phyloP scores from a whole-genome alignment of 2,888 invertebrate genomes.

The Mesoligia furuncula region DNA sequence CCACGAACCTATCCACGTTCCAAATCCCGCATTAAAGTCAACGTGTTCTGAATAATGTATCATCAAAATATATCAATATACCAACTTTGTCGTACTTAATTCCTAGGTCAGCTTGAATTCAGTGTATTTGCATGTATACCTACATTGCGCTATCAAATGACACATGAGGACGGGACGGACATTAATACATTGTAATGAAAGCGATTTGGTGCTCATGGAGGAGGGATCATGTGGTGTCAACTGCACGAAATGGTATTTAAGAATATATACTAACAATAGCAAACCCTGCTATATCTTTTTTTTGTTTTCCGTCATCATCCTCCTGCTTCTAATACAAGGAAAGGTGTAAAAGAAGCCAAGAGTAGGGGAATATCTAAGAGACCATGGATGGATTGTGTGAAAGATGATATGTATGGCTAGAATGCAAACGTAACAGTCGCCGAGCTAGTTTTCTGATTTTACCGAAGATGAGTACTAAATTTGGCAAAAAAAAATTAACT shows the following conservation, averaged over 20 bases:
- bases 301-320: neutral
- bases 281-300: neutral
- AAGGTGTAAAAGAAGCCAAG: too few relatives aligned
- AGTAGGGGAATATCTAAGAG: too few relatives aligned
- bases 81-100: constrained; percentile 18
- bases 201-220: constrained; percentile 31
- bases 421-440: too few relatives aligned
- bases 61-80: constrained; percentile 38
- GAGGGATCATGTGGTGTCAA: neutral
- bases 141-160: constrained; percentile 11
- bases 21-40: constrained; percentile 20
- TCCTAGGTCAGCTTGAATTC: constrained; percentile 49
- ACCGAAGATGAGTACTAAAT: too few relatives aligned
- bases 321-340: neutral
- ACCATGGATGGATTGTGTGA: too few relatives aligned
- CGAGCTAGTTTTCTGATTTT: too few relatives aligned
- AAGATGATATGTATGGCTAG: too few relatives aligned
- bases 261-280: neutral
- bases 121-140: constrained; percentile 41
- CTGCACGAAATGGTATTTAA: neutral
- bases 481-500: too few relatives aligned
- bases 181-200: constrained; percentile 50
- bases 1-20: constrained; percentile 11
- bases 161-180: constrained; percentile 24
- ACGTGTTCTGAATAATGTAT: constrained; percentile 51